These are phyloP conservation scores for Rhabdornis inornatus DNA, from an alignment of 2,113 vertebrate genomes.

Conservation along the genomic window DNA sequence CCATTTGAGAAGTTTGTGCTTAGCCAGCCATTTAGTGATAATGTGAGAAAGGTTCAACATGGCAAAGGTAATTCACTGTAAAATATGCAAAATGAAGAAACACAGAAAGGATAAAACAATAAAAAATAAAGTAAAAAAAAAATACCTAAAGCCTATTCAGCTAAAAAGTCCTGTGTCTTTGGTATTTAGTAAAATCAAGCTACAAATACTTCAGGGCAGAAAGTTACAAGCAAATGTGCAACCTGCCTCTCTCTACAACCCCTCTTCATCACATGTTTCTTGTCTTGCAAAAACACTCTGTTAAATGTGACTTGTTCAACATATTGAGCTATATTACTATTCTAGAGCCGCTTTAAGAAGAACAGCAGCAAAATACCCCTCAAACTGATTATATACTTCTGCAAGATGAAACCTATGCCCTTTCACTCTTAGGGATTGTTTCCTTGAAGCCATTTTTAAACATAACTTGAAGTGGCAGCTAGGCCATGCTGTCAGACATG, in stretches of 20 bases:
- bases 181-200: neutral
- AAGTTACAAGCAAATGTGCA: neutral
- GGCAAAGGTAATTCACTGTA: neutral
- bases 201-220: neutral
- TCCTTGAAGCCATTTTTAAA: neutral
- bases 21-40: neutral
- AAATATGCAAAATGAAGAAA: neutral
- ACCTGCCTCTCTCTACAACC: neutral
- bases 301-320: neutral
- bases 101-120: neutral
- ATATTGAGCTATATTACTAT: neutral
- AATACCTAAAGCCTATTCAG: neutral
- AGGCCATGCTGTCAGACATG: neutral
- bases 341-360: neutral
- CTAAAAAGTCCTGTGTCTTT: neutral
- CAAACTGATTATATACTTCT: neutral
- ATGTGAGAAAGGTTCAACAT: neutral
- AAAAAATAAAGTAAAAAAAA: neutral
- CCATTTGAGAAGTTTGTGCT: neutral
- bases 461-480: neutral
- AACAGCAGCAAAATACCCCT: accelerated
- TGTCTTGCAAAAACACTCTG: neutral
- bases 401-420: neutral
- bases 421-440: neutral
- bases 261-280: neutral